Percentiles rank a stretch among this genome's conserved stretches.
phyloP scores from a whole-genome alignment of 1,140 invertebrate genomes.

The Ephestia elutella region DNA sequence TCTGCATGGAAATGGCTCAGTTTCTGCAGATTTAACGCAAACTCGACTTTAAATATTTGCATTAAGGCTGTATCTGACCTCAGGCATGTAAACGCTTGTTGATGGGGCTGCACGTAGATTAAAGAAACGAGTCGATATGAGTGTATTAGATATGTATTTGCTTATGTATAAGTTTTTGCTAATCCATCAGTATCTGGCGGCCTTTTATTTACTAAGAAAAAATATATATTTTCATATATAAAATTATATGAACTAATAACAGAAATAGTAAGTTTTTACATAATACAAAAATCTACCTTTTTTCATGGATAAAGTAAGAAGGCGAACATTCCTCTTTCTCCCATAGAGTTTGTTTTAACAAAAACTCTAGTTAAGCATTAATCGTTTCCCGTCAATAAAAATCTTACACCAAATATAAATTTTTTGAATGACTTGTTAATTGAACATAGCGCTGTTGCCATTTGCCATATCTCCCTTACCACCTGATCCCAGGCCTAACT shows the following conservation, averaged over 20 bases:
- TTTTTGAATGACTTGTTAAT: neutral
- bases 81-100: conserved; percentile 18
- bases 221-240: no score
- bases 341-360: no score
- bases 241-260: no score
- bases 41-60: conserved; percentile 24
- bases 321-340: no score
- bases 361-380: no score
- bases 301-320: no score
- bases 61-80: conserved; percentile 15
- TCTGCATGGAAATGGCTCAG: conserved; percentile 28
- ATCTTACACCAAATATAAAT: no score
- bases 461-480: neutral
- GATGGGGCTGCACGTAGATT: conserved; percentile 24
- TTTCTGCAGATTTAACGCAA: conserved; percentile 16
- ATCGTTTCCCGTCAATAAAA: no score
- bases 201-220: no score
- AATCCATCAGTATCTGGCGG: no score
- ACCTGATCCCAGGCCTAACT: conserved; percentile 31
- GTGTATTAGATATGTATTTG: neutral
- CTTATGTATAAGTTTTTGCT: neutral
- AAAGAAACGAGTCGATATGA: neutral
- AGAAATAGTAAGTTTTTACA: no score
- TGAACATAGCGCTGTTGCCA: neutral
- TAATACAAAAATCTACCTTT: no score